Evolutionary conservation across 2,113 vertebrate species (phyloP), one percentile per base, ranked within the genome.

Genomic region (Cebidichthys violaceus): DNA sequence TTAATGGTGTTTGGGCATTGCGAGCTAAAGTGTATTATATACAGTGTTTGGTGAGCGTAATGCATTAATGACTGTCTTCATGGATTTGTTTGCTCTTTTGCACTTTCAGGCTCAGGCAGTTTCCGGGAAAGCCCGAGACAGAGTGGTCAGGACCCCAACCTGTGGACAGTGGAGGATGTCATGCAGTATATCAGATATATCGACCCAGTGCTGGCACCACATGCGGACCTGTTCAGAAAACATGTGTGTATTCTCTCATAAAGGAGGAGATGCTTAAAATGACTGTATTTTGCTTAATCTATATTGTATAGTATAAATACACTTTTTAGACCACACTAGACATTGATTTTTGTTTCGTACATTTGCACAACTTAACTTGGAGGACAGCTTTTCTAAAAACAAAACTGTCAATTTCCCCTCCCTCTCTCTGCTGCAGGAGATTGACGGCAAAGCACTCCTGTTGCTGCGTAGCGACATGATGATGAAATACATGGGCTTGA

Each of bases 401-500:
- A 2, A 35, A 15, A 45, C 13, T 39, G 4, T 14, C 7, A 50
- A 37, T 37, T 15, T n/a, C 4, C 3, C 4, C 0, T 0, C 81
- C 17, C 43, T 70, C 33, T n/a, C 17, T 69, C 11, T 89, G 33
- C 79, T 83, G 1, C 91, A 98, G 97, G 97, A 98, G 93, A 98
- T 98, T 52, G 97, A 98, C 0, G 97, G 97, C 13, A 97, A 97
- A 73, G 97, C 97, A 9, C 95, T 98, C 68, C 95, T 98, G 45
- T 75, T 98, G 88, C 93, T 98, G 82, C 95, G 97, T 4, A 98
- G 97, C 0, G 97, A 98, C 87, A 96, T 96, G 94, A 97, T 98
- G 96, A 98, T 98, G 97, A 98, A 97, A 88, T 99, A 99, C 93
- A 99, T 99, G 98, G 98, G 98, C 54, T 93, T 99, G 88, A 99